These are phyloP conservation scores for Nannoperca australis DNA, from an alignment of 2,797 vertebrate species.

Conservation along the genomic window DNA sequence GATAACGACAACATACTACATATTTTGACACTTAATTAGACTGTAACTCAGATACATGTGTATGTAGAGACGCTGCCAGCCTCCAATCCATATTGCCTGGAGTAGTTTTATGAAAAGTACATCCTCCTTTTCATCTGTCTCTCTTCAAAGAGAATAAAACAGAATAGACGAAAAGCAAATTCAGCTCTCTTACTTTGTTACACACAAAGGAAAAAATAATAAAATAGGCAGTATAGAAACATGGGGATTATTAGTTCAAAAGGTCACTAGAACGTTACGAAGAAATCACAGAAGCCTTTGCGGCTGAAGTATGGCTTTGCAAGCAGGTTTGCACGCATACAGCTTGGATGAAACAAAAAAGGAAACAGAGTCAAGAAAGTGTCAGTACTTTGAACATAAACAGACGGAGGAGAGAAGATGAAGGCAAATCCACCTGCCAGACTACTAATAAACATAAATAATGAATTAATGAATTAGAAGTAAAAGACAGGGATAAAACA, in stretches of 20 bases:
- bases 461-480: background rate
- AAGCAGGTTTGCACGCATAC: background rate
- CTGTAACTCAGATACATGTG: constrained; percentile 4
- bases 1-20: background rate
- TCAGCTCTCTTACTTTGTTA: constrained; percentile 39
- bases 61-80: constrained; percentile 6
- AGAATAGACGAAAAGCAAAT: constrained; percentile 44
- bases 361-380: background rate
- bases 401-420: constrained; percentile 31
- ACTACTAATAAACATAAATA: background rate
- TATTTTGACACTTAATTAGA: constrained; percentile 12
- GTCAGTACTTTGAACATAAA: constrained; percentile 29
- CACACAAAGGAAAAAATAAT: constrained; percentile 33
- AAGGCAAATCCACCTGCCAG: constrained; percentile 31
- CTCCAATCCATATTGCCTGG: constrained; percentile 28
- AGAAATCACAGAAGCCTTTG: constrained; percentile 23
- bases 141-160: constrained; percentile 65
- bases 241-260: constrained; percentile 25
- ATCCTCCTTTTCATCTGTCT: constrained; percentile 35
- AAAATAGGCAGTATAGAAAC: constrained; percentile 13
- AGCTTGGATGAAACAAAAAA: constrained; percentile 29
- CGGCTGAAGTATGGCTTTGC: constrained; percentile 2
- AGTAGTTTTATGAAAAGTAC: constrained; percentile 46
- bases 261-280: constrained; percentile 52
- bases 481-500: constrained; percentile 13